Conservation (phyloP, 2,797 vertebrate genomes). For the Amblyraja radiata region DNA sequence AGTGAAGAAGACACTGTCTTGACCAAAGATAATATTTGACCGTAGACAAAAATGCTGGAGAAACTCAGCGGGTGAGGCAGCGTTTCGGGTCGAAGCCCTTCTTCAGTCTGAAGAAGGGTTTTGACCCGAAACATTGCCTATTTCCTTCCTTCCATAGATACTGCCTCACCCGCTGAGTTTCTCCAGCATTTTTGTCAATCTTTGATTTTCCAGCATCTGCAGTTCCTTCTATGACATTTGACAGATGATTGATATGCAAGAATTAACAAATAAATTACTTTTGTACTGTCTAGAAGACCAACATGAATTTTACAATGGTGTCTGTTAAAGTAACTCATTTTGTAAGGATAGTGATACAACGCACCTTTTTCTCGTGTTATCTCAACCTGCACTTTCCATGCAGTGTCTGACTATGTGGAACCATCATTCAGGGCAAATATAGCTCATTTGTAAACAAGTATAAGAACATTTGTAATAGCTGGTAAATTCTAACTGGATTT, state of each 20-base stretch:
- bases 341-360: not conserved
- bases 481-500: slow-evolving; percentile 6
- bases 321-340: not conserved
- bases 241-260: not conserved
- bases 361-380: not conserved
- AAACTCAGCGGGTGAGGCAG: no score
- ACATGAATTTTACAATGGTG: not conserved
- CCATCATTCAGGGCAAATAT: not conserved
- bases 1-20: not conserved
- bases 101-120: no score
- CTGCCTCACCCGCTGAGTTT: no score
- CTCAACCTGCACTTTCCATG: not conserved
- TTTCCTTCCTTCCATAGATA: no score
- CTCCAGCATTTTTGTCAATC: no score
- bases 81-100: no score
- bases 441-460: not conserved
- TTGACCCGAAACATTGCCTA: no score
- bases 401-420: not conserved
- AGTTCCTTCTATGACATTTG: not conserved
- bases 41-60: not conserved
- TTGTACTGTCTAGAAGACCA: not conserved
- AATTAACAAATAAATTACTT: not conserved
- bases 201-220: no score
- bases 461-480: not conserved
- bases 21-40: not conserved